Evolutionary conservation across 2,797 vertebrate genomes (phyloP).

Genomic region (Sebastes trivittatus): DNA sequence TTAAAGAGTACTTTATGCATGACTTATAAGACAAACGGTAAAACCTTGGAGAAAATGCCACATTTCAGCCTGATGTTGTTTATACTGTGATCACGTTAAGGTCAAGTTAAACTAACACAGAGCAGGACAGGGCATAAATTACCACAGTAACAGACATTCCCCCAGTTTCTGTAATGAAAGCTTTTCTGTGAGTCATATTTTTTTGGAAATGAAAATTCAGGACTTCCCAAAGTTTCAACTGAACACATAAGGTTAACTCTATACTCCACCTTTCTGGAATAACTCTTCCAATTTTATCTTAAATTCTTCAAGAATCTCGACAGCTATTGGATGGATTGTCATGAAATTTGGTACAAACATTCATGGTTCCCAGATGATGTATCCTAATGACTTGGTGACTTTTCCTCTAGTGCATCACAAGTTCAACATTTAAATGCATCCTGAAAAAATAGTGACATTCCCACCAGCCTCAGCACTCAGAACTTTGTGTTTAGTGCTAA

Average conservation of each 20-base stretch:
- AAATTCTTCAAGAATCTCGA: not conserved
- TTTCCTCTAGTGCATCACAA: not conserved
- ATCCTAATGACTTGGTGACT: not conserved
- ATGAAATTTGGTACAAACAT: not conserved
- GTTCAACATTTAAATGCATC: not conserved
- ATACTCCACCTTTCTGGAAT: not conserved
- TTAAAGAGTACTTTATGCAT: not conserved
- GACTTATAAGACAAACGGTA: not conserved
- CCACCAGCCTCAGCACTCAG: not conserved
- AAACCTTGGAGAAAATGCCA: not conserved
- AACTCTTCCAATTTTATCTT: not conserved
- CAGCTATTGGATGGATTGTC: not conserved
- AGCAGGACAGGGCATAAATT: not conserved
- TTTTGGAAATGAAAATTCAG: not conserved
- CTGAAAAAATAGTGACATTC: not conserved
- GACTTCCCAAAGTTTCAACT: not conserved
- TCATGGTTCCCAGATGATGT: not conserved
- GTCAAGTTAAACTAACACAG: not conserved
- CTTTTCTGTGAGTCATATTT: constrained; percentile 12
- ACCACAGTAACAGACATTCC: too few species aligned
- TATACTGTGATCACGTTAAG: not conserved
- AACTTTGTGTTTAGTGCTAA: not conserved
- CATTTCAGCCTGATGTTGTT: not conserved
- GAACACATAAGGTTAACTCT: not conserved
- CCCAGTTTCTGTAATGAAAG: not conserved